Base-by-base conservation (phyloP, 2,113 vertebrate genomes). In the Cheirogaleus medius region DNA sequence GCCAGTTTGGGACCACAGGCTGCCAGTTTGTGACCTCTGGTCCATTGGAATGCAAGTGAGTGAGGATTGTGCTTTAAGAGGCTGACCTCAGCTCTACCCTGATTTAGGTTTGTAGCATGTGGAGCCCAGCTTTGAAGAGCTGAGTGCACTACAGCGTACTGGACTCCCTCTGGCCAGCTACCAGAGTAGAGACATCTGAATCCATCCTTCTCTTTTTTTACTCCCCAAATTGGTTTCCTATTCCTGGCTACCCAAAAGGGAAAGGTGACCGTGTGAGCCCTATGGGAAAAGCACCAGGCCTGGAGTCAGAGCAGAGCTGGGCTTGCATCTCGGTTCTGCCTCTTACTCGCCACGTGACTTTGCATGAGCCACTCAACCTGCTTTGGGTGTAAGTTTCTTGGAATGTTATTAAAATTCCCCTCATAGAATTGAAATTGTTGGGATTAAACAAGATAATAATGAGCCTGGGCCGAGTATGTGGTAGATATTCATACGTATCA, bases 401-500 rank as follows among this genome's bases (percentile, higher is more conserved):
- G 63, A 39, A 5, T 21, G 17, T 34, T 54, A 13, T 39, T 69
- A 52, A 37, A 44, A 21, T 29, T 27, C 56, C 47, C 54, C 27
- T 39, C 34, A 2, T 17, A 37, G 42, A 42, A 78, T 76, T 86
- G 20, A 7, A 2, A 23, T 5, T 21, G 17, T 15, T 56, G 42
- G 64, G 27, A 49, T 81, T 13, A 37, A 60, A 66, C n/a, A 21
- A 64, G 20, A n/a, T 4, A 4, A 25, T 0, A 34, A 18, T 4
- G 66, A 25, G 29, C 14, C 44, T 8, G 0, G 8, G 0, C 25
- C 2, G 4, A 20, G 12, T 23, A 14, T 2, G 15, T 25, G 64
- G 27, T 21, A 14, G 29, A 10, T 11, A 42, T 10, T 73, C 25
- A 1, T 6, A 1, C 0, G 5, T 13, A 3, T 18, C 80, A 2